These are phyloP conservation scores for Mionectes macconnelli DNA, from an alignment of 2,113 vertebrate genomes.

Conservation along the genomic window DNA sequence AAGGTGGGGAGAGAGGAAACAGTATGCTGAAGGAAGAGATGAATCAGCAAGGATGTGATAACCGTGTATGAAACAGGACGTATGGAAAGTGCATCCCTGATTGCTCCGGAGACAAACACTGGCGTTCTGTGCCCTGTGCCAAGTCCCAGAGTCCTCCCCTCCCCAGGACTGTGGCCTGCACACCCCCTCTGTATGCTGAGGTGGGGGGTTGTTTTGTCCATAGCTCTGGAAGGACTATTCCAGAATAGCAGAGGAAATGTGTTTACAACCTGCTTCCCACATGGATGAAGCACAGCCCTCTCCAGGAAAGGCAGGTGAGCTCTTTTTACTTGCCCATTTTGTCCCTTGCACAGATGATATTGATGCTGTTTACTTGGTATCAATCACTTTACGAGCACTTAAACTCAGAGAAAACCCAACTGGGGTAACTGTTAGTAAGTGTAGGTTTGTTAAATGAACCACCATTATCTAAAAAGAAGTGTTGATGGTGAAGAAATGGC, in stretches of 20 bases:
- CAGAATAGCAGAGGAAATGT: background rate
- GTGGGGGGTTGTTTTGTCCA: background rate
- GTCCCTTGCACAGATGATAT: background rate
- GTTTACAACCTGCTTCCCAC: background rate
- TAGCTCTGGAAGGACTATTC: background rate
- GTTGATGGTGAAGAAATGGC: background rate
- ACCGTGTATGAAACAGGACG: background rate
- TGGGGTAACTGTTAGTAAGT: background rate
- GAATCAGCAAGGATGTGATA: background rate
- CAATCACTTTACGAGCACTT: background rate
- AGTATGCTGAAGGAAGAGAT: background rate
- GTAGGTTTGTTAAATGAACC: background rate
- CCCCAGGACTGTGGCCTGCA: background rate
- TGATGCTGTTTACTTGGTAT: background rate
- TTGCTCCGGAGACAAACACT: background rate
- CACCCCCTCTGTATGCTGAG: accelerated
- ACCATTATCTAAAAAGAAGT: background rate
- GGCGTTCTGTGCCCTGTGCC: background rate
- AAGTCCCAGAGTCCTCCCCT: background rate
- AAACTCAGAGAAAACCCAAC: background rate
- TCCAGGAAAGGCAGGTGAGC: background rate
- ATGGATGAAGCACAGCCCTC: background rate
- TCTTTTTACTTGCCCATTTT: background rate
- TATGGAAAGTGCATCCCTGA: background rate
- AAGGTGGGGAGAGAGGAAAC: background rate